A percentile compares a stretch with the other conserved stretches of the same genome.
These are phyloP conservation scores for Albula glossodonta DNA, from an alignment of 2,113 vertebrate species.

Conservation along the genomic window DNA sequence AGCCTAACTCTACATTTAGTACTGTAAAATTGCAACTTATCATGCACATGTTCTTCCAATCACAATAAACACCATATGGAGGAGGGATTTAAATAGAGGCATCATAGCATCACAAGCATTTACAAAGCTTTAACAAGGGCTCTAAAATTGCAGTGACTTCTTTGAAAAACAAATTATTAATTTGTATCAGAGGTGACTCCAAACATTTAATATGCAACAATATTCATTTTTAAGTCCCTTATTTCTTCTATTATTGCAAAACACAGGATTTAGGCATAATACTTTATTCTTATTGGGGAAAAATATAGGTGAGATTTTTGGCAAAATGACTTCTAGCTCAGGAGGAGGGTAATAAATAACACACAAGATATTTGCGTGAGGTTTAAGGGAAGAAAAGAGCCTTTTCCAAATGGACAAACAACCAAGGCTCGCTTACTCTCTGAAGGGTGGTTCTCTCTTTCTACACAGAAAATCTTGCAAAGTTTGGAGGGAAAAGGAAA, in stretches of 20 bases:
- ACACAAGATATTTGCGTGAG: not conserved
- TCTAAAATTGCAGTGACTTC: not conserved
- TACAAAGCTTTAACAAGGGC: not conserved
- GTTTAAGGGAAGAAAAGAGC: not conserved
- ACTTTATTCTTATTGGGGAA: not conserved
- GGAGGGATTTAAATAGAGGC: not conserved
- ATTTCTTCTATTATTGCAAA: not conserved
- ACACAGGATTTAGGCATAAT: not conserved
- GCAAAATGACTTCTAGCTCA: not conserved
- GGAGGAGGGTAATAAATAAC: not conserved
- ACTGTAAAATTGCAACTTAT: not conserved
- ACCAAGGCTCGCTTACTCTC: not conserved
- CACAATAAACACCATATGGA: not conserved
- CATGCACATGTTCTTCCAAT: not conserved
- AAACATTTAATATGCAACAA: not conserved
- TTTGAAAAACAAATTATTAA: not conserved
- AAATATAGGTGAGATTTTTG: not conserved
- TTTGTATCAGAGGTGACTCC: not conserved
- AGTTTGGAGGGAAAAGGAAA: not conserved
- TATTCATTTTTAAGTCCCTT: not conserved
- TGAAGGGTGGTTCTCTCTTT: not conserved
- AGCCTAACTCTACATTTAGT: not conserved
- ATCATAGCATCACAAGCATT: not conserved
- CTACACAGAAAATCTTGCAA: slow-evolving; percentile 22
- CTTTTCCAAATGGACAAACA: not conserved